Evolutionary conservation across 2,888 invertebrate species (phyloP), one percentile per base, ranked within the genome.

Genomic region (Phortica magna): DNA sequence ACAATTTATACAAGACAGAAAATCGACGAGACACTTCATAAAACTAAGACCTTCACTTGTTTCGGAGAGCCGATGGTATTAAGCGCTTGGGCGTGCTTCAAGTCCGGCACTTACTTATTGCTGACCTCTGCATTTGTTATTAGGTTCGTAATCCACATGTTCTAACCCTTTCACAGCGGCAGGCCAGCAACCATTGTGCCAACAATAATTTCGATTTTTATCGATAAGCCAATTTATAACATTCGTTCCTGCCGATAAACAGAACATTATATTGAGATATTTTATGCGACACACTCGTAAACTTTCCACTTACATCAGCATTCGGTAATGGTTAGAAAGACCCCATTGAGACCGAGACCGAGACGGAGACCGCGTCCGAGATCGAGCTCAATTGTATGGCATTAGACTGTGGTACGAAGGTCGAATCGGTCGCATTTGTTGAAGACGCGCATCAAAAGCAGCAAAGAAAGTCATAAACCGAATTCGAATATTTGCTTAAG

Each of bases 281-380:
- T 84, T 84, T 82, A 84, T 83, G 80, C 39, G 73, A 68, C 79
- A 81, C 79, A 22, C 73, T 67, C 80, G 81, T 83, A 84, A 77
- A 80, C 78, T 79, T 83, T 80, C 61, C 73, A 79, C 82, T 82
- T 81, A 80, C 79, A 80, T 85, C 85, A 85, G 85, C 85, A 85
- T 70, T 87, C 83, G 76, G 75, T 12, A 19, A 14, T 59, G 48
- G 2, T 14, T 48, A 48, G 14, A 48, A 48, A 17, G 17, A 55
- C 1, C 17, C n/a, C n/a, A 17, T 55, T 14, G n/a, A 17, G n/a
- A 55, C 1, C 12, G 55, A 55, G 55, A 55, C 14, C 3, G 31
- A 31, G 31, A 31, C 31, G 5, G 31, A 1, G 31, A 31, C 31
- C 31, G 31, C 31, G 31, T 31, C 31, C 31, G 31, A 31, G 31